Base-by-base conservation (phyloP, 2,113 vertebrate genomes). In the Stigmatopora nigra region DNA sequence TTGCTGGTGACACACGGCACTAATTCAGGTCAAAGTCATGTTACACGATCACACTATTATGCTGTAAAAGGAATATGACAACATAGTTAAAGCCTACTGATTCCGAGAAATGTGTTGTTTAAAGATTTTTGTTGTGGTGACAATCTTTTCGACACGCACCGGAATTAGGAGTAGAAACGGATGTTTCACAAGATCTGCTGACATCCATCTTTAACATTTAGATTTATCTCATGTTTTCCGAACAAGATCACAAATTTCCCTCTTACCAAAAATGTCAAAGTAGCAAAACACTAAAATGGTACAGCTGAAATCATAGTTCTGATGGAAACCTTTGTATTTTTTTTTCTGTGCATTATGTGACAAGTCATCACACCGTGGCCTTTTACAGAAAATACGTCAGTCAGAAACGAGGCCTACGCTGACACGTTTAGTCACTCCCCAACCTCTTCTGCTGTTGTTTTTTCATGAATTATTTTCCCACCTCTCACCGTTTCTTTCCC, bases 401-500 rank as follows among this genome's bases (percentile, higher is more conserved):
- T 36, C 2, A 10, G 4, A 84, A 78, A 72, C 69, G 0, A 72
- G 62, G 48, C 56, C 67, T 81, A 73, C 0, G 38, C 61, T 71
- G 46, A 75, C 60, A 72, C 57, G 16, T 76, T 78, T 46, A 68
- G 58, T 57, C 31, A 62, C 53, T 82, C 55, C 68, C 53, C 19
- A 22, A 70, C 66, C 38, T 57, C 53, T 64, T 59, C 14, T 36
- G 52, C 58, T 65, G 62, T 38, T 19, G 53, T 63, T 67, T 78
- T 74, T 67, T n/a, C n/a, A 31, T 31, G 53, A 56, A 41, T 60
- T 60, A 11, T 60, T 41, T 41, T 20, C 58, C 38, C 35, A 19
- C 10, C 38, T 22, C 63, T 68, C 71, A 17, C 13, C 55, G 51
- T 71, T 77, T 64, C 71, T 80, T 84, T 86, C 79, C 75, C 79